Conservation (phyloP, 2,113 vertebrate genomes). For the Cebidichthys violaceus region DNA sequence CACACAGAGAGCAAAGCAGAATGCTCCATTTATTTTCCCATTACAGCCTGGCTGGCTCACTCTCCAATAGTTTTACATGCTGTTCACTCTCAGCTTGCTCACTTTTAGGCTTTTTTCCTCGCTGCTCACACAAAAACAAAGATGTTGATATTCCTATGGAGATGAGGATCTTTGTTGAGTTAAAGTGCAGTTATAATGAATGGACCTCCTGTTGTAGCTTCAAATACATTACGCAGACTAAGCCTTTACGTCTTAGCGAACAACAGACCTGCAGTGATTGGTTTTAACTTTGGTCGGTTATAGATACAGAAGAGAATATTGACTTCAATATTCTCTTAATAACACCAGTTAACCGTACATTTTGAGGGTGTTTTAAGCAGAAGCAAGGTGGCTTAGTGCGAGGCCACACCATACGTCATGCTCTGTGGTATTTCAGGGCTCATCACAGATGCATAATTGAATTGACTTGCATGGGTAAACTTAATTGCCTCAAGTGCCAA, state of each 20-base stretch:
- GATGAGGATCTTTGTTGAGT: conserved; percentile 14
- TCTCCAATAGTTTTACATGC: conserved; percentile 68
- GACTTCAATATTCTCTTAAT: not conserved
- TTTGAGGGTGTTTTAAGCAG: not conserved
- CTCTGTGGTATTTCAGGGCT: conserved; percentile 76
- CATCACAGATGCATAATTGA: conserved; percentile 81
- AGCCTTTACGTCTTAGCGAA: not conserved
- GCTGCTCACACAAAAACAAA: conserved; percentile 40
- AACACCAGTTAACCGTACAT: not conserved
- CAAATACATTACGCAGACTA: not conserved
- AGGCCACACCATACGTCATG: conserved; percentile 60
- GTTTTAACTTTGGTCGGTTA: not conserved
- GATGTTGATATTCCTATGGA: conserved; percentile 24
- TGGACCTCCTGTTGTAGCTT: conserved; percentile 9
- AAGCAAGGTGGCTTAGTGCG: conserved; percentile 16
- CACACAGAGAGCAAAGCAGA: conserved; percentile 59
- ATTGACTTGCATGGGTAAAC: conserved; percentile 82
- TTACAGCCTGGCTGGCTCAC: conserved; percentile 68
- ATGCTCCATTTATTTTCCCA: conserved; percentile 79
- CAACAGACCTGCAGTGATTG: not conserved
- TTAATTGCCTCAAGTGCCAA: conserved; percentile 80
- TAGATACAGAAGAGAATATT: not conserved
- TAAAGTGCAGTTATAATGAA: conserved; percentile 19
- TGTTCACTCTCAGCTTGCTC: conserved; percentile 62
- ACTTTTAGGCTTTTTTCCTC: conserved; percentile 18